Evolutionary conservation across 2,797 vertebrate genomes (phyloP).

Genomic region (Ambastaia sidthimunki): DNA sequence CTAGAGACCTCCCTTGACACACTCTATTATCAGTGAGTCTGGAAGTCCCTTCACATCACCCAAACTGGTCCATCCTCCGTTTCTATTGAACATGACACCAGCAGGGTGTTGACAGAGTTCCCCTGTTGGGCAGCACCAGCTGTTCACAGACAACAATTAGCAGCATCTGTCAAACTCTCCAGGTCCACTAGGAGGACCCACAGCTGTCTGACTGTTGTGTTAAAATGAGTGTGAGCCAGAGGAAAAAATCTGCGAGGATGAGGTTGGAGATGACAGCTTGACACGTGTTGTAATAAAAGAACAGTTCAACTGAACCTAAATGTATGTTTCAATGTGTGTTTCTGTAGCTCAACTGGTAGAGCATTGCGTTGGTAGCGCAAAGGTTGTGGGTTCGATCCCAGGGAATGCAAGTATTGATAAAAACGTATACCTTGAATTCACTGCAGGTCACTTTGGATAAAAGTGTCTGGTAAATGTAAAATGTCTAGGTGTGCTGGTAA

Average conservation of each 20-base stretch:
- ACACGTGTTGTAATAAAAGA: conserved; percentile 3
- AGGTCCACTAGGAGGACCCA: conserved; percentile 56
- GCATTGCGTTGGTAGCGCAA: too few relatives aligned
- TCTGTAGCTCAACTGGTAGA: too few relatives aligned
- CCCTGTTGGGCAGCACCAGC: conserved; percentile 47
- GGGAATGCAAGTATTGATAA: too few relatives aligned
- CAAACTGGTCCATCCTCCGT: conserved; percentile 26
- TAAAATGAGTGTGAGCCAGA: conserved; percentile 3
- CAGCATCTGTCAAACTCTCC: conserved; percentile 62
- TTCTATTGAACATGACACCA: conserved; percentile 57
- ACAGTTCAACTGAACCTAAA: too few relatives aligned
- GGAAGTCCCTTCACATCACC: conserved; percentile 34
- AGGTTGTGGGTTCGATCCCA: too few relatives aligned
- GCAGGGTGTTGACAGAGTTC: conserved; percentile 50
- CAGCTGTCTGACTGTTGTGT: conserved; percentile 60
- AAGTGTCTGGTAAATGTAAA: too few relatives aligned
- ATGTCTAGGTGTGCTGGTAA: too few relatives aligned
- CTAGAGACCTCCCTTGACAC: not conserved
- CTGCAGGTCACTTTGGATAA: too few relatives aligned
- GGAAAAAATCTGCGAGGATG: conserved; percentile 3
- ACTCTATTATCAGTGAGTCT: not conserved
- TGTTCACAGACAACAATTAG: conserved; percentile 66
- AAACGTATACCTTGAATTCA: too few relatives aligned
- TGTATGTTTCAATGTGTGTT: too few relatives aligned
- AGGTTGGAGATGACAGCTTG: conserved; percentile 36